Base-by-base conservation (phyloP, 2,113 vertebrate genomes). In the Leptosomus discolor region DNA sequence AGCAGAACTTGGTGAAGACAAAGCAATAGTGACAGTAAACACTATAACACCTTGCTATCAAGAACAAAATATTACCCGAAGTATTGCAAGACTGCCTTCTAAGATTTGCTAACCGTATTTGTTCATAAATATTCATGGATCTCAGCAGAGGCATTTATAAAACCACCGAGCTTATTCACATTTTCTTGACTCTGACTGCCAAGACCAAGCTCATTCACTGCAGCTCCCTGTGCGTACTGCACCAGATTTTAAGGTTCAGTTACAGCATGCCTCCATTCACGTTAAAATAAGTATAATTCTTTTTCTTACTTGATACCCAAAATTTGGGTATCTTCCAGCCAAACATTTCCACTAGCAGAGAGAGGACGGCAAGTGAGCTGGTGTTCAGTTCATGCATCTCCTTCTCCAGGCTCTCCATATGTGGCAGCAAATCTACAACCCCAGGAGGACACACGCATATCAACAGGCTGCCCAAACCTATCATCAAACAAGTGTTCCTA, bases 361-460 rank as follows among this genome's bases (percentile, higher is more conserved):
- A 1, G 2, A 43, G 32, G 21, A 41, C 16, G 41, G 26, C 19
- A 21, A 2, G 3, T 8, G 23, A 71, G 29, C 18, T 20, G 4
- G 1, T 15, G 11, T 12, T 58, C n/a, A 45, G 37, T 6, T 46
- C n/a, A 32, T 2, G n/a, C 37, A 37, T 24, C 50, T 41, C 46
- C n/a, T 60, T 63, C 83, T 67, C 45, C 76, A 76, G 56, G 5
- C 24, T 50, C 41, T 71, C 57, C 48, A 54, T 0, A 80, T 68
- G 22, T 41, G 68, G 85, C 58, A 96, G 77, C 53, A 90, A 71
- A 43, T 21, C 24, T 53, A 21, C 21, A 77, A 19, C 9, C 56
- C 37, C 74, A 61, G 19, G 41, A 46, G 15, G 30, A 57, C 24
- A 30, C 0, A 0, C 37, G 48, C 8, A 1, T 7, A 50, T 2